phyloP scores from a whole-genome alignment of 2,113 vertebrate species.

The Saccopteryx bilineata region DNA sequence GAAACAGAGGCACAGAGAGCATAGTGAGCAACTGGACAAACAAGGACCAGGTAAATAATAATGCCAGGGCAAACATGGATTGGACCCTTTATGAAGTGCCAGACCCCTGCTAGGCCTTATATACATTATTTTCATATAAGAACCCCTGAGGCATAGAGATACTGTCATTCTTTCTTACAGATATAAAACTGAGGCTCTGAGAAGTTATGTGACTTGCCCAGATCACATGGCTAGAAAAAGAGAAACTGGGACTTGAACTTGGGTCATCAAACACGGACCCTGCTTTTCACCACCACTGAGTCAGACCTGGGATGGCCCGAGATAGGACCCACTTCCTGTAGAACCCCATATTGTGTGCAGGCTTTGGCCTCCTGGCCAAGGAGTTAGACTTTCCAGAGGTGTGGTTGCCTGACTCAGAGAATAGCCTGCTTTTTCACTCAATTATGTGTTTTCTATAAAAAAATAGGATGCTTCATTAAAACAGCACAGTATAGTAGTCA shows the following conservation, averaged over 20 bases:
- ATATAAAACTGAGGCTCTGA: constrained; percentile 25
- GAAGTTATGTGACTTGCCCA: background rate
- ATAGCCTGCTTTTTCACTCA: constrained; percentile 73
- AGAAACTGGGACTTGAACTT: background rate
- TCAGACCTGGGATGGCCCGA: accelerated
- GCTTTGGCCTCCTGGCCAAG: background rate
- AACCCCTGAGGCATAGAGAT: background rate
- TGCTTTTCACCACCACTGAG: background rate
- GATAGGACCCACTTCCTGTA: too few relatives aligned
- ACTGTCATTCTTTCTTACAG: background rate
- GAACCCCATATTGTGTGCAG: background rate
- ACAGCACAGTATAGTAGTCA: constrained; percentile 20
- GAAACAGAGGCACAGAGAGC: background rate
- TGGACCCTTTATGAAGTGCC: background rate
- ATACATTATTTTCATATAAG: background rate
- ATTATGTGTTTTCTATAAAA: constrained; percentile 78
- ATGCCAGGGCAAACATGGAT: background rate
- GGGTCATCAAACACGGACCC: background rate
- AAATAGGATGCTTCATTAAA: constrained; percentile 81
- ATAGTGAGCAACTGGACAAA: too few relatives aligned
- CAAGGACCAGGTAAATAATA: too few relatives aligned
- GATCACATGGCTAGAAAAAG: background rate
- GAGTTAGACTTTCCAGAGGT: constrained; percentile 49
- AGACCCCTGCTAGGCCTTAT: background rate
- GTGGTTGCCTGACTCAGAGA: constrained; percentile 65